These are phyloP conservation scores for Formica aserva DNA, from an alignment of 2,888 invertebrate genomes.

Conservation along the genomic window DNA sequence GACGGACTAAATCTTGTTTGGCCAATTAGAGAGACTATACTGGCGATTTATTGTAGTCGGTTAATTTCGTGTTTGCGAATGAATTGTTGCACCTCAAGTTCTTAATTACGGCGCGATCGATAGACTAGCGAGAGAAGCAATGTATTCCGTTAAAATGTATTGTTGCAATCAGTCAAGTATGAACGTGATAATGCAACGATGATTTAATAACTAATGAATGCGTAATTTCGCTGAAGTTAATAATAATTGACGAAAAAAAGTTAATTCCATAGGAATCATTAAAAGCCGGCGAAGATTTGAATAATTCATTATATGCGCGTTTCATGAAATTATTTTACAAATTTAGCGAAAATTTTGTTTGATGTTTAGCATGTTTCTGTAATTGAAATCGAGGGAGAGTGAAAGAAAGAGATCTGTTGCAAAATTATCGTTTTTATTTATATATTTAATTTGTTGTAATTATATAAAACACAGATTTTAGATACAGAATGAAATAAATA, in stretches of 20 bases:
- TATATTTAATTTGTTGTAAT: slow-evolving; percentile 19
- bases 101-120: slow-evolving; percentile 15
- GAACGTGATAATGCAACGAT: not conserved
- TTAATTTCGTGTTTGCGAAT: not conserved
- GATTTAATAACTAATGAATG: slow-evolving; percentile 17
- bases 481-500: not conserved
- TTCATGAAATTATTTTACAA: slow-evolving; percentile 14
- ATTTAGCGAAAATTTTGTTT: slow-evolving; percentile 4
- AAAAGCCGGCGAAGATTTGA: not conserved
- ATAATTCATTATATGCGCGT: slow-evolving; percentile 10
- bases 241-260: not conserved
- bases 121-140: not conserved
- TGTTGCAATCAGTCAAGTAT: slow-evolving; percentile 11
- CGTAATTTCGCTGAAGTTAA: not conserved
- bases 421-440: slow-evolving; percentile 6
- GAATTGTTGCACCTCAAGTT: slow-evolving; percentile 25
- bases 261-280: slow-evolving; percentile 14
- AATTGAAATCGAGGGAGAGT: not conserved
- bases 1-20: slow-evolving; percentile 44
- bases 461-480: not conserved
- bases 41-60: slow-evolving; percentile 21
- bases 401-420: not conserved
- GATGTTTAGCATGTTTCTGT: not conserved
- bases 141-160: not conserved
- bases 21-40: slow-evolving; percentile 17